Conservation (phyloP, 2,113 vertebrate genomes). For the Pongo abelii region DNA sequence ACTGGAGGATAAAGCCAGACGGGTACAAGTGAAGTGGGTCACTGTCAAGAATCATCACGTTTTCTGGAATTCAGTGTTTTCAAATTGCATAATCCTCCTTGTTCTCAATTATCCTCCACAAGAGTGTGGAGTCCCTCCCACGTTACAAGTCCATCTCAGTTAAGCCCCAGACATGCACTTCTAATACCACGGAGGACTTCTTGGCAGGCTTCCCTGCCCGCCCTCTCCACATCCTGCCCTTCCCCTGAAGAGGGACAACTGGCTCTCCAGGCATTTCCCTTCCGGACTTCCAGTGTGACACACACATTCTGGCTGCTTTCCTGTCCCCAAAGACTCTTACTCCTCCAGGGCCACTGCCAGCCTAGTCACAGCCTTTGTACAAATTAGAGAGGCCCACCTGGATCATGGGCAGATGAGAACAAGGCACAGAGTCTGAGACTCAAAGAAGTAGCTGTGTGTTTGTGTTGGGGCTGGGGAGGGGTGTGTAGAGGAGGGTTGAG, state of each 20-base stretch:
- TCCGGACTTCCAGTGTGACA: background rate
- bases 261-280: conserved; percentile 49
- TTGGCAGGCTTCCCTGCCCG: background rate
- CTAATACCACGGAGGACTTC: background rate
- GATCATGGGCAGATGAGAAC: background rate
- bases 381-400: background rate
- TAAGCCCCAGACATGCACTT: background rate
- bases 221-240: background rate
- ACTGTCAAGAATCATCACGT: background rate
- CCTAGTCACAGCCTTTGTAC: background rate
- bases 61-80: conserved; percentile 23
- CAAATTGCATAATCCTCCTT: background rate
- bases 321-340: background rate
- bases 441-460: background rate
- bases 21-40: background rate
- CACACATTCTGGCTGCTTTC: background rate
- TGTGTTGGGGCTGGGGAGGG: fast-evolving
- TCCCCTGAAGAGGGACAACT: background rate
- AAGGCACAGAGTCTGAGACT: background rate
- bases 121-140: background rate
- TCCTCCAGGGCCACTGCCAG: background rate
- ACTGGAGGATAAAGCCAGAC: background rate
- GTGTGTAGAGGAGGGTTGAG: background rate
- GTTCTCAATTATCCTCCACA: background rate
- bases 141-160: background rate